Evolutionary conservation across 2,888 invertebrate species (phyloP).

Genomic region (Cistogaster globosa): DNA sequence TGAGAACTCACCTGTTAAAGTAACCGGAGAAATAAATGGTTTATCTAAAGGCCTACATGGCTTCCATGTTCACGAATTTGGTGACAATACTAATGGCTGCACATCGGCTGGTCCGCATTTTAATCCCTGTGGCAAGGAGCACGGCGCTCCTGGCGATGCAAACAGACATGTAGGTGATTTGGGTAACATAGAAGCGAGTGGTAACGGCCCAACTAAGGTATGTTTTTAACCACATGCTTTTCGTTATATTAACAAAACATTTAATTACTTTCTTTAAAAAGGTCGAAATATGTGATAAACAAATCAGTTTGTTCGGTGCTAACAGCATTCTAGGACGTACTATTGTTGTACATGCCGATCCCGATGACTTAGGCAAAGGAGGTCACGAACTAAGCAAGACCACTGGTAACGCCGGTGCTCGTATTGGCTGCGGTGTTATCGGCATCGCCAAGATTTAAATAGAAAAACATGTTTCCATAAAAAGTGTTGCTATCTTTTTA

Average conservation of each 20-base stretch:
- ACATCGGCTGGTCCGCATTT: conserved; percentile 97
- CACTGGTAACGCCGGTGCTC: conserved; percentile 95
- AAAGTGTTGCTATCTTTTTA: conserved; percentile 6
- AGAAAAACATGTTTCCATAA: conserved; percentile 18
- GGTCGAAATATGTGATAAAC: conserved; percentile 86
- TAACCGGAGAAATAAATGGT: conserved; percentile 93
- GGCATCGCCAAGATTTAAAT: conserved; percentile 81
- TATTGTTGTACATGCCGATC: conserved; percentile 95
- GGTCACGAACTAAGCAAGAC: conserved; percentile 96
- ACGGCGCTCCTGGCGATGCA: conserved; percentile 90
- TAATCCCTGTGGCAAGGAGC: conserved; percentile 91
- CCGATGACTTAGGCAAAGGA: conserved; percentile 96
- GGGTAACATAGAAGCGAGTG: conserved; percentile 90
- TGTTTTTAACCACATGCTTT: not conserved
- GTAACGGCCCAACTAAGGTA: conserved; percentile 86
- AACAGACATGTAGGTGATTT: conserved; percentile 95
- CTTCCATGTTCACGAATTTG: conserved; percentile 98
- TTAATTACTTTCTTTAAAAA: conserved; percentile 52
- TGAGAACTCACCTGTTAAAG: conserved; percentile 87
- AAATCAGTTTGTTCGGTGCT: conserved; percentile 87
- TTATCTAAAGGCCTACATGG: conserved; percentile 87
- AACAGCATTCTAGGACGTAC: conserved; percentile 93
- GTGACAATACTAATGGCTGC: conserved; percentile 97
- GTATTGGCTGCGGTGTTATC: conserved; percentile 84
- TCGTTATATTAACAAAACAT: not conserved